These are phyloP conservation scores for Latrodectus hesperus DNA, from an alignment of 2,888 invertebrate species.

Conservation along the genomic window DNA sequence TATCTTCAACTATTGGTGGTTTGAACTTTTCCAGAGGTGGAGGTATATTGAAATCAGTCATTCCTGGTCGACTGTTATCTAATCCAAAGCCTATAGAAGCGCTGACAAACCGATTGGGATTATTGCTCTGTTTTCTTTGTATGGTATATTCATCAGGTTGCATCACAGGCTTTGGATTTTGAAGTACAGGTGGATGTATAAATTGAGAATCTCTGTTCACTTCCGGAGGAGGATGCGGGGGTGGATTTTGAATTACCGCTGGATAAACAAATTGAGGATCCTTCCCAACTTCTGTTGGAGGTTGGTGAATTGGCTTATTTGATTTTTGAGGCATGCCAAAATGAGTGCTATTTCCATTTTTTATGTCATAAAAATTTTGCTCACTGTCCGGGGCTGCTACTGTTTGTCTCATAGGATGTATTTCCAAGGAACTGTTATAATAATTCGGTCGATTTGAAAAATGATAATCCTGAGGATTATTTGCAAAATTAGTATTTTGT, in stretches of 20 bases:
- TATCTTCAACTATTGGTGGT: slow-evolving; percentile 9
- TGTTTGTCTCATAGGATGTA: background rate
- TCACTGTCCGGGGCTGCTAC: background rate
- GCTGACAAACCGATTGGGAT: slow-evolving; percentile 37
- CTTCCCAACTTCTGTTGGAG: slow-evolving; percentile 1
- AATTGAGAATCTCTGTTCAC: background rate
- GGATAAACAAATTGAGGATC: slow-evolving; percentile 16
- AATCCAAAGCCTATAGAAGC: slow-evolving; percentile 26
- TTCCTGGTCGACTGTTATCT: slow-evolving; percentile 25
- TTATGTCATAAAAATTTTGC: background rate
- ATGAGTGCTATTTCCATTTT: slow-evolving; percentile 29
- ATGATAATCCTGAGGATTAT: background rate
- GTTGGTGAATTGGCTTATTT: background rate
- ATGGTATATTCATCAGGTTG: slow-evolving; percentile 15
- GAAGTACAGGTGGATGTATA: slow-evolving; percentile 7
- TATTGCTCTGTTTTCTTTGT: slow-evolving; percentile 23
- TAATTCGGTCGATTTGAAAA: slow-evolving; percentile 19
- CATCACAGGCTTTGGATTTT: slow-evolving; percentile 22
- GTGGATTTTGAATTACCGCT: background rate
- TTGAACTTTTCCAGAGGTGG: slow-evolving; percentile 47
- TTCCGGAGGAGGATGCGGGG: background rate
- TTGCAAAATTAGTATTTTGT: slow-evolving; percentile 19
- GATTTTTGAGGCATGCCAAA: background rate
- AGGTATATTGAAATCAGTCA: background rate
- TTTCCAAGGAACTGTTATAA: slow-evolving; percentile 4